Evolutionary conservation across 2,113 vertebrate species (phyloP), one percentile per base, ranked within the genome.

Genomic region (Enhydra lutris): DNA sequence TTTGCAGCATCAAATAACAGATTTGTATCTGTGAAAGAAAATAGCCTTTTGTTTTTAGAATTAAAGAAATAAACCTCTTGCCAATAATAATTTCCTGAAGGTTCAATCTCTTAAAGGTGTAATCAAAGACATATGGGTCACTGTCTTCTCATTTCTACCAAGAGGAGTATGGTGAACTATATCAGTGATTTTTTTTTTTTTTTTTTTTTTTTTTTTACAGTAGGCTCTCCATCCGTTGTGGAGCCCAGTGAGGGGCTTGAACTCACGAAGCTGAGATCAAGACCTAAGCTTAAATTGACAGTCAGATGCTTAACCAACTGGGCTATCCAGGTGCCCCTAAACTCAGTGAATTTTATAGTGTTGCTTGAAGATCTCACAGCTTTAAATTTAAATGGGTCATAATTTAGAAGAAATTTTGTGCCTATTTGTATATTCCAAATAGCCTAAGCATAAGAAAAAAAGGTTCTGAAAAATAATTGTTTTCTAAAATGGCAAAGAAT

Each of bases 11-110:
- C 52, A 89, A 97, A 87, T 93, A 97, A 97, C 59, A 97, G 93
- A 96, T 95, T 78, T 97, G 52, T 94, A 97, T 98, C 97, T 79
- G 65, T 92, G 79, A 98, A 91, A 97, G 95, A 96, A 98, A 98
- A 98, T 0, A 97, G 80, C 52, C 20, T 89, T 97, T 97, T 67
- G 97, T 96, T 98, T 93, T 95, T 83, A 92, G 80, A 97, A 89
- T 92, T 93, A 89, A 93, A 95, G 79, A 97, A 97, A 96, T 84
- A 82, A 96, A 96, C 8, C 15, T 94, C 74, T 92, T 96, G 92
- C 97, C 97, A 98, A 96, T 52, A 97, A 89, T 55, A 96, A 52
- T 96, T 97, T 98, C 65, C 87, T 97, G 0, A 93, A 96, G 73
- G 11, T 50, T 95, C 39, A 87, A n/a, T 93, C 34, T 61, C 79